Conservation (phyloP, 2,113 vertebrate genomes). For the Halichoerus grypus region DNA sequence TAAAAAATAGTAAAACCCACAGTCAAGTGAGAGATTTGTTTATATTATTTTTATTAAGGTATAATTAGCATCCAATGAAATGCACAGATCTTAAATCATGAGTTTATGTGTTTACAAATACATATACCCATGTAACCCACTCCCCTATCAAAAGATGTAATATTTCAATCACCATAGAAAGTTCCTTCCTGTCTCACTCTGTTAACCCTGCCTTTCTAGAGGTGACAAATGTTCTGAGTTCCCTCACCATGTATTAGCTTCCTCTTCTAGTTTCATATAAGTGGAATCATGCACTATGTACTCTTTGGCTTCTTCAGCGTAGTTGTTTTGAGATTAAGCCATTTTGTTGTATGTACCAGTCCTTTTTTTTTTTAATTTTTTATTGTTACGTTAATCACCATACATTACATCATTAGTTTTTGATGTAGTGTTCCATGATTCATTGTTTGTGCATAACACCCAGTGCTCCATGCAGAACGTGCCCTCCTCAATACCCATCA, state of each 20-base stretch:
- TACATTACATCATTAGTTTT: too few relatives aligned
- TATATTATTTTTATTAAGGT: not conserved
- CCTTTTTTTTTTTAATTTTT: too few relatives aligned
- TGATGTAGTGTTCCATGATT: too few relatives aligned
- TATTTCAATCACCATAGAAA: not conserved
- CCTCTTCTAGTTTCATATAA: not conserved
- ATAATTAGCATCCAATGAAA: not conserved
- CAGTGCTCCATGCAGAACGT: too few relatives aligned
- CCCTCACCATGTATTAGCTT: not conserved
- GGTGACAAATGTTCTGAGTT: not conserved
- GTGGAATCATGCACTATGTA: not conserved
- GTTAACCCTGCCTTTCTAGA: not conserved
- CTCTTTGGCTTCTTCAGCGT: not conserved
- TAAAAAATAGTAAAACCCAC: not conserved
- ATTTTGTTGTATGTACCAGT: not conserved
- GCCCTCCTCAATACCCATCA: too few relatives aligned
- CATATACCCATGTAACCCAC: not conserved
- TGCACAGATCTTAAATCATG: not conserved
- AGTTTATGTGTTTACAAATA: not conserved
- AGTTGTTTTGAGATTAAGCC: not conserved
- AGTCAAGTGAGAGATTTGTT: not conserved
- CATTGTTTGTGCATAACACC: too few relatives aligned
- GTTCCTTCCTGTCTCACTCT: not conserved
- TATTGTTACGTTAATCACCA: too few relatives aligned
- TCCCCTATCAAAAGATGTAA: not conserved